These are phyloP conservation scores for Halocynthia aurantium DNA, from an alignment of 23 tunicate species.

Conservation along the genomic window DNA sequence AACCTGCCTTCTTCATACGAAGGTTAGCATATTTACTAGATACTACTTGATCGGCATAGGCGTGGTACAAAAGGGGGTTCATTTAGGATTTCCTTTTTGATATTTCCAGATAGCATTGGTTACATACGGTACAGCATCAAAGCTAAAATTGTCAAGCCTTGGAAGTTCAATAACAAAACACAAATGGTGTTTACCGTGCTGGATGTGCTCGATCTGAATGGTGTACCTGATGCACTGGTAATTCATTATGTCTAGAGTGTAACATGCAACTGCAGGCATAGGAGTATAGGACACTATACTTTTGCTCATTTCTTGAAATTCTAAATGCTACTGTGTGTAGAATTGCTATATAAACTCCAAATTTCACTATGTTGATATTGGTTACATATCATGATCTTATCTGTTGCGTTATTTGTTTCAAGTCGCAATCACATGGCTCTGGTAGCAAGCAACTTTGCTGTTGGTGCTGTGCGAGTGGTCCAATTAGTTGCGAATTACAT, in stretches of 20 bases:
- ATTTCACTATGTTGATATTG: neutral
- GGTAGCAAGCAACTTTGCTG: conserved; percentile 37
- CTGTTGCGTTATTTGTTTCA: neutral
- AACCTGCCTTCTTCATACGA: conserved; percentile 62
- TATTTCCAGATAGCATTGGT: conserved; percentile 21
- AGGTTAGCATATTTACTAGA: conserved; percentile 18
- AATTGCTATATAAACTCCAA: neutral
- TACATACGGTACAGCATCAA: conserved; percentile 38
- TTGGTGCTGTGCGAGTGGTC: conserved; percentile 52
- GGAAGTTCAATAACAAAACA: conserved; percentile 40
- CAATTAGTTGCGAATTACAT: conserved; percentile 19
- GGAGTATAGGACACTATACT: too few species aligned
- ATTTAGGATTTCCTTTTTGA: neutral
- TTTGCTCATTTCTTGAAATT: too few species aligned
- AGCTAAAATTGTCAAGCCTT: conserved; percentile 39
- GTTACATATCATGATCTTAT: neutral
- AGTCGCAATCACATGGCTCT: conserved; percentile 22
- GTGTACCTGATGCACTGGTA: conserved; percentile 26
- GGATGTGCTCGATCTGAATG: conserved; percentile 40
- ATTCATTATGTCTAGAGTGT: neutral
- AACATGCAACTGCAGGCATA: too few species aligned
- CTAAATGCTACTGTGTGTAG: too few species aligned
- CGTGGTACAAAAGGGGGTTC: neutral
- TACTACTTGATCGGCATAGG: neutral
- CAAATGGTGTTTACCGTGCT: conserved; percentile 40